Percentiles rank a stretch among this genome's conserved stretches.
Conservation (phyloP, 2,113 vertebrate genomes). For the Suricata suricatta region DNA sequence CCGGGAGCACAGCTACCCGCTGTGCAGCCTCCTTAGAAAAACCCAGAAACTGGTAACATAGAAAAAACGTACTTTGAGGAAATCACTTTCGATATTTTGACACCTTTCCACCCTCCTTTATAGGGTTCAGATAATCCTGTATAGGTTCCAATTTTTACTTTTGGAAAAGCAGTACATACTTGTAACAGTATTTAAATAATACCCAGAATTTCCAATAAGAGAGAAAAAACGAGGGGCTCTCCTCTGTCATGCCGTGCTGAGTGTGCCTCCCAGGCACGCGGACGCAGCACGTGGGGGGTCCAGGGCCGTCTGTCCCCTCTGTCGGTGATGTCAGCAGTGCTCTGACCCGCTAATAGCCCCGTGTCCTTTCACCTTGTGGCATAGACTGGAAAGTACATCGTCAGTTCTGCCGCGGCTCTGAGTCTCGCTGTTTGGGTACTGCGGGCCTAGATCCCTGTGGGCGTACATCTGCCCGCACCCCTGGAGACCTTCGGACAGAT, state of each 20-base stretch:
- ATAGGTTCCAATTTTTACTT: neutral
- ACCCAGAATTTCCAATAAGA: neutral
- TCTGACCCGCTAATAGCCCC: neutral
- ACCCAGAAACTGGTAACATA: neutral
- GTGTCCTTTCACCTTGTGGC: neutral
- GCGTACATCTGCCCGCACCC: neutral
- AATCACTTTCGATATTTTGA: neutral
- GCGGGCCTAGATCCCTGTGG: neutral
- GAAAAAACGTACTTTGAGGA: neutral
- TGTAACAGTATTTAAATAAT: neutral
- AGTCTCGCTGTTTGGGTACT: neutral
- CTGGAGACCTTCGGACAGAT: neutral
- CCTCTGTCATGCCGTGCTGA: fast-evolving
- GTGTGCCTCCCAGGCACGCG: neutral
- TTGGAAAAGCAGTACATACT: neutral
- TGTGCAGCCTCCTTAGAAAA: neutral
- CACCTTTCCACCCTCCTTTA: neutral
- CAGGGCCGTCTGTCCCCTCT: fast-evolving
- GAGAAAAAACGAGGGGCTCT: neutral
- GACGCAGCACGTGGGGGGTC: neutral
- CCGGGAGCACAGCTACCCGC: fast-evolving
- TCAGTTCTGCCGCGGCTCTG: neutral
- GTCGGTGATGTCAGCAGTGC: too few species aligned
- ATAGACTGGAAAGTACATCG: neutral
- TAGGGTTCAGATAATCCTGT: neutral